A percentile compares a stretch with the other conserved stretches of the same genome.
These are phyloP conservation scores for Drosophila vallismaia DNA, from an alignment of 2,888 invertebrate species.

Conservation along the genomic window DNA sequence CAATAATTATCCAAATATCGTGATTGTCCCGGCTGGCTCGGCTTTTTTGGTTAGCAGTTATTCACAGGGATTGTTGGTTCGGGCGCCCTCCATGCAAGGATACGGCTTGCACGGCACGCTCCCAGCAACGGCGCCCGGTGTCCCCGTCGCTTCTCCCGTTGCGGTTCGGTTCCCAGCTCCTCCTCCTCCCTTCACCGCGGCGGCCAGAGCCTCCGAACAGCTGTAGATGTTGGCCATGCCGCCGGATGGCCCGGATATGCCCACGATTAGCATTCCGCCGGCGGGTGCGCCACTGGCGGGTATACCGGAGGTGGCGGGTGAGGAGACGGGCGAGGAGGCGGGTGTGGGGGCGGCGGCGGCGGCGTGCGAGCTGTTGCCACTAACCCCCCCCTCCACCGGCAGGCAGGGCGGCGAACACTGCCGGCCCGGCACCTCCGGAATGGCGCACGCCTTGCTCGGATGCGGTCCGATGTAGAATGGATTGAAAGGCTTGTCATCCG, in stretches of 20 bases:
- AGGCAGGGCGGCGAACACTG: constrained; percentile 26
- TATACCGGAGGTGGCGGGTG: background rate
- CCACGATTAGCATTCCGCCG: constrained; percentile 22
- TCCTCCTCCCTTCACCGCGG: constrained; percentile 2
- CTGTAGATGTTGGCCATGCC: constrained; percentile 27
- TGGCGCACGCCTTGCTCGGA: constrained; percentile 39
- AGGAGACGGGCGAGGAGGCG: background rate
- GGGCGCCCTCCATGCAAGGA: constrained; percentile 23
- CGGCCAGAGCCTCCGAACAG: constrained; percentile 6
- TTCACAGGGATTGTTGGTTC: background rate
- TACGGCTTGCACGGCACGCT: constrained; percentile 4
- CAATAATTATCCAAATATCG: too few relatives aligned
- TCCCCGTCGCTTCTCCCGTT: constrained; percentile 1
- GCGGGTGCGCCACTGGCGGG: background rate
- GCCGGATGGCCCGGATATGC: constrained; percentile 23
- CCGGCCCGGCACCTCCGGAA: constrained; percentile 7
- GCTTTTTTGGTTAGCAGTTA: background rate
- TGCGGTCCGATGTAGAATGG: constrained; percentile 47
- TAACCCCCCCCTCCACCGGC: background rate
- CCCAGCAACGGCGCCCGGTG: background rate
- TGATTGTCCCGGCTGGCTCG: background rate
- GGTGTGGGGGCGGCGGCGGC: background rate
- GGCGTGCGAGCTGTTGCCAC: background rate
- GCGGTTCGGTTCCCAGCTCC: background rate
- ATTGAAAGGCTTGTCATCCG: constrained; percentile 40